Evolutionary conservation across 92 coral and sea anemone species (phyloP), one percentile per base, ranked within the genome.

Genomic region (Palythoa grandiflora): DNA sequence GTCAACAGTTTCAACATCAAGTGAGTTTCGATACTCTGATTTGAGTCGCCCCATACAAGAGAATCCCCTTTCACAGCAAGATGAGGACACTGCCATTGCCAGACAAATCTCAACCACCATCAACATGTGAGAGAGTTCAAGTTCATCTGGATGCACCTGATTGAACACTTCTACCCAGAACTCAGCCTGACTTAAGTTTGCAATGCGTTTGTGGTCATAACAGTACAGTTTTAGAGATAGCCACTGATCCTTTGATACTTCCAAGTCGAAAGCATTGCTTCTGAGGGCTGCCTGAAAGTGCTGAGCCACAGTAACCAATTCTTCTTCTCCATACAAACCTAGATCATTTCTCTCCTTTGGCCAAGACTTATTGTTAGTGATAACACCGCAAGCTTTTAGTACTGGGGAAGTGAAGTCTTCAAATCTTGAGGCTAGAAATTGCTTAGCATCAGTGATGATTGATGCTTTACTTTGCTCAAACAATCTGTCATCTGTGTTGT

Each of bases 21-120:
- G 89, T 20, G 84, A 86, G 52, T 86, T 86, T 65, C 89, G 14
- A 59, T 55, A 86, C 20, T 86, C 89, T 28, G 89, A 37, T 48
- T 76, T 86, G 38, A 75, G 70, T 76, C 89, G 54, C 16, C 59
- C 40, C 89, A 86, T 86, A 44, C 89, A 87, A 77, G 84, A 87
- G n/a, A 87, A 39, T 11, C 84, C 89, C 76, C 89, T 75, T 21
- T 87, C 89, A 87, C 89, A 87, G 36, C 89, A 76, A 54, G 89
- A 87, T 16, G 89, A 76, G 3, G 89, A 76, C 19, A 76, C 89
- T 20, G 66, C 66, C 66, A 59, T 59, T 20, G 17, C 20, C 66
- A 79, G 71, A 63, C 92, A 48, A 50, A 89, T 84, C 63, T 89
- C 88, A 53, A 84, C 88, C 13, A 52, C 35, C 92, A 89, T 89